These are phyloP conservation scores for Drosophila subpulchrella DNA, from an alignment of 1,140 invertebrate genomes.

Conservation along the genomic window DNA sequence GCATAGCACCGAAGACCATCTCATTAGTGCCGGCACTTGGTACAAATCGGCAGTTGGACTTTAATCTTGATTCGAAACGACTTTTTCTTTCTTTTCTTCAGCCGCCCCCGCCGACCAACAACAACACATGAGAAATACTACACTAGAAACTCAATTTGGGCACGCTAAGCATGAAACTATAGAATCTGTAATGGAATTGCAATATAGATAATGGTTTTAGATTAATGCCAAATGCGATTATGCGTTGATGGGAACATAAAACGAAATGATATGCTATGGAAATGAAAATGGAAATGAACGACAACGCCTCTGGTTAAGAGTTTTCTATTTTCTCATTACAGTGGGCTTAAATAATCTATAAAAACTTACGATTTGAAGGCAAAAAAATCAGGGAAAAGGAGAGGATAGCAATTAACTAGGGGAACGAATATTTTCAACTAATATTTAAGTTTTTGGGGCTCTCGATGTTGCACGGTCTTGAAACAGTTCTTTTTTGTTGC, in stretches of 20 bases:
- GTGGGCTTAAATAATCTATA: slow-evolving; percentile 8
- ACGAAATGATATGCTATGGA: slow-evolving; percentile 44
- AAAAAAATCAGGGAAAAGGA: neutral
- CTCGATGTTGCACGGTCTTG: slow-evolving; percentile 20
- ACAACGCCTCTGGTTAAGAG: slow-evolving; percentile 31
- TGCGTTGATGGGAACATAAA: slow-evolving; percentile 3
- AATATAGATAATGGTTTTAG: slow-evolving; percentile 66
- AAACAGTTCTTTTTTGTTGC: slow-evolving; percentile 30
- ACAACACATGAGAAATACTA: slow-evolving; percentile 24
- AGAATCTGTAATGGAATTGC: slow-evolving; percentile 74
- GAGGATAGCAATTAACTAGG: slow-evolving; percentile 6
- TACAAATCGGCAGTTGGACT: slow-evolving; percentile 54
- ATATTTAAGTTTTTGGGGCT: slow-evolving; percentile 25
- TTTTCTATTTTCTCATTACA: neutral
- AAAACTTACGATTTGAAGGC: slow-evolving; percentile 26
- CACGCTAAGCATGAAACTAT: slow-evolving; percentile 48
- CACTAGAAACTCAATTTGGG: slow-evolving; percentile 43
- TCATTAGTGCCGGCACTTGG: slow-evolving; percentile 75
- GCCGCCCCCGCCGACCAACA: slow-evolving; percentile 28
- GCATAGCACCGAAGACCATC: slow-evolving; percentile 84
- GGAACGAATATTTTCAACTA: slow-evolving; percentile 22
- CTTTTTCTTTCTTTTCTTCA: slow-evolving; percentile 18
- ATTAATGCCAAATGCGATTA: slow-evolving; percentile 33
- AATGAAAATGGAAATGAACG: slow-evolving; percentile 35
- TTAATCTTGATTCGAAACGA: slow-evolving; percentile 14